Base-by-base conservation (phyloP, 2,888 invertebrate species). In the Oxycera nigricornis region DNA sequence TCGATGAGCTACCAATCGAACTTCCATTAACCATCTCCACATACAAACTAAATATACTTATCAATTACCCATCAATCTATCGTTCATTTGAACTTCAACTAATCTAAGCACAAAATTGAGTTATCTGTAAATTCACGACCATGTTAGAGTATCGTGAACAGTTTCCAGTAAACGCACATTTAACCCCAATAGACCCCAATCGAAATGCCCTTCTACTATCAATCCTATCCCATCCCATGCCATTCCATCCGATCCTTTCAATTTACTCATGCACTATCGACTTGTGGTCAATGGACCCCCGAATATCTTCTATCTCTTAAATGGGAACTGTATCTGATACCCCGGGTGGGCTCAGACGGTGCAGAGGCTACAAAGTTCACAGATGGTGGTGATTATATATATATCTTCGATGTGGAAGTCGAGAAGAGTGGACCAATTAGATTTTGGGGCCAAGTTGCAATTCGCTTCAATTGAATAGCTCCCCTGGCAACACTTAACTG, bases 401-500 rank as follows among this genome's bases (percentile, higher is more conserved):
- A n/a, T n/a, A n/a, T n/a, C n/a, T n/a, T n/a, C n/a, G n/a, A n/a
- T n/a, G 3, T 46, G 46, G n/a, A 46, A n/a, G 6, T 11, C 17
- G 46, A 46, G 14, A 11, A 46, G 46, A 2, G 11, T 17, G 17
- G 11, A 7, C 14, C 46, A 46, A 11, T 11, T 3, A 46, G 17
- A 46, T 46, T 46, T 46, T 17, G 3, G 17, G 14, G 3, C n/a
- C n/a, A 7, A n/a, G 3, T 46, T 11, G 2, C 22, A 55, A 55
- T 3, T 17, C 22, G 55, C 20, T 26, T 14, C 39, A 9, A 20
- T 39, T 31, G 9, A 39, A n/a, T 7, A 3, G 39, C 41, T 67
- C 65, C 46, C 65, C 46, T 41, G 65, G 65, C 26, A 67, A 67
- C 26, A 67, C 46, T 67, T 14, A 24, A 39, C n/a, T 20, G 22